Base-by-base conservation (phyloP, 1,140 invertebrate species). In the Hyles euphorbiae region DNA sequence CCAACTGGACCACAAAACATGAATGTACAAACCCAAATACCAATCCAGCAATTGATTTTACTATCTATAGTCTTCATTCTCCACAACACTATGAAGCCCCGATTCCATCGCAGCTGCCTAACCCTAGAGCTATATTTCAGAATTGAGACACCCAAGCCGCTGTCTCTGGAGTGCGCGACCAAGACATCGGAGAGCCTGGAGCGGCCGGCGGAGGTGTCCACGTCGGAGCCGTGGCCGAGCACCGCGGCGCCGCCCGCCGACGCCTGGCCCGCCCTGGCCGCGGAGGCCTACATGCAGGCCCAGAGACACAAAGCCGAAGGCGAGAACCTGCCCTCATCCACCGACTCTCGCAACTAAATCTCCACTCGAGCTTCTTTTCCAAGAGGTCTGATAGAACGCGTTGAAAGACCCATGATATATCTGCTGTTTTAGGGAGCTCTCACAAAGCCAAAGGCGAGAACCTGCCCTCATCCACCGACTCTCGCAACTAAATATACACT, bases 371-470 rank as follows among this genome's bases (percentile, higher is more conserved):
- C 22, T 22, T 22, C 1, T 22, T 22, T 22, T 22, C 22, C 22
- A 22, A 22, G 22, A 22, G 22, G 22, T 22, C 22, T 22, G 22
- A 22, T 22, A 22, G 22, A 22, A 22, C 22, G 22, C 22, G 22
- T 22, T 22, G 22, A 22, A 22, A 22, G 22, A 22, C 22, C 22
- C 22, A 22, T 22, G 22, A 22, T 22, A 22, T 22, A 22, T 22
- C 22, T 22, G 22, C 22, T 22, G 22, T 22, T 22, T 22, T 2
- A 22, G 22, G 22, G 22, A 22, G 22, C 22, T 22, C 22, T 22
- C 82, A 84, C 67, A 89, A 87, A 70, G 59, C 83, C 48, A 86
- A 89, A 11, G 84, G 84, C 8, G 88, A 89, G 65, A 87, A 84
- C 61, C 60, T 85, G 56, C 88, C 88, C 1, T 88, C 88, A 5